These are phyloP conservation scores for Acanthosepion pharaonis DNA, from an alignment of 2,888 invertebrate species.

Conservation along the genomic window DNA sequence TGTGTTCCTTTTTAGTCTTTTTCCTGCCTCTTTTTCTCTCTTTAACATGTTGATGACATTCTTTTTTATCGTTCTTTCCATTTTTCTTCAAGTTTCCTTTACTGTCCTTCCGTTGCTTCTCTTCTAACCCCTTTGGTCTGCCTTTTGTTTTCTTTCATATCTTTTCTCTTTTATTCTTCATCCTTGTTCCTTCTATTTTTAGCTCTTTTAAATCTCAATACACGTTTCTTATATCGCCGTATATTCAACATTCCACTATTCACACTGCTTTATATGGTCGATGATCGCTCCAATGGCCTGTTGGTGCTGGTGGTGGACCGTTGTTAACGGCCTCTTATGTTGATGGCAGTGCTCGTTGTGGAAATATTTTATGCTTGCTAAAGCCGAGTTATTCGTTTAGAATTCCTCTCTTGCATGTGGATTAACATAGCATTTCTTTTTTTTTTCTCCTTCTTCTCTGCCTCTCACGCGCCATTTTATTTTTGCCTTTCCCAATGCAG, in stretches of 20 bases:
- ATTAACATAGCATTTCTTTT: neutral
- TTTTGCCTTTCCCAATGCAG: constrained; percentile 7
- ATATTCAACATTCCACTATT: neutral
- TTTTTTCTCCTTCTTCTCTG: neutral
- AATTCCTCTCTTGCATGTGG: neutral
- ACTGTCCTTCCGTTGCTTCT: neutral
- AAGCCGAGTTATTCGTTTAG: neutral
- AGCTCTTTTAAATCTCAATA: neutral
- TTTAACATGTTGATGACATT: too few species aligned
- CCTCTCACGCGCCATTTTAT: neutral
- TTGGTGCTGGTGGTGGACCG: neutral
- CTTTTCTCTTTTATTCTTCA: neutral
- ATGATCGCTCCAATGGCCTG: neutral
- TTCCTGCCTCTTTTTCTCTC: too few species aligned
- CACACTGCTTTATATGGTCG: neutral
- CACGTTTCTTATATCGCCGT: neutral
- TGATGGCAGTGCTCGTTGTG: neutral
- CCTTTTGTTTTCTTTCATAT: neutral
- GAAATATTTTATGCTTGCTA: constrained; percentile 22
- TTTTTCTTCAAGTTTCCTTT: too few species aligned
- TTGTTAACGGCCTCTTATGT: neutral
- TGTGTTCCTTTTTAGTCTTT: too few species aligned
- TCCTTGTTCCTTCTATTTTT: neutral
- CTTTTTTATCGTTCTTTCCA: too few species aligned
- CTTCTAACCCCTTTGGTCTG: neutral